Evolutionary conservation across 2,888 invertebrate species (phyloP), one percentile per base, ranked within the genome.

Genomic region (Hirtodrosophila confusa): DNA sequence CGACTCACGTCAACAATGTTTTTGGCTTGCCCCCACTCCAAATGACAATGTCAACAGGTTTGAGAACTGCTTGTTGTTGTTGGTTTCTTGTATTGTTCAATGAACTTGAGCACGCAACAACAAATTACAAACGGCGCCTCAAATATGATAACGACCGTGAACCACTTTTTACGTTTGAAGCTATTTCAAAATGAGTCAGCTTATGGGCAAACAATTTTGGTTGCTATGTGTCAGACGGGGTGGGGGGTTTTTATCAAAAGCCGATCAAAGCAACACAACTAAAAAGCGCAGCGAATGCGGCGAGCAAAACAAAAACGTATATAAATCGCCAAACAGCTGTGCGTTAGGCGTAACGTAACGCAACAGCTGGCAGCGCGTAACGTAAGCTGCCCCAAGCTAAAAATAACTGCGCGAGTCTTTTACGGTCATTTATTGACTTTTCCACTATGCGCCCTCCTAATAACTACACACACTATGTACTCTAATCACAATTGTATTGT

Each of bases 371-470:
- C 31, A 9, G 17, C 17, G 50, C 70, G 48, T 55, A 70, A 70
- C 70, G 70, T 64, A 70, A 64, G 58, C 65, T 86, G 77, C 80
- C 84, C 65, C 80, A 86, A 83, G 85, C 86, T 83, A 83, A 84
- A 86, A 86, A 86, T 83, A 83, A 86, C 75, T 86, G 86, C 86
- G 86, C 86, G 78, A 84, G 86, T 80, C 86, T 73, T 77, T 72
- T 84, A 65, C 61, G 58, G 77, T 60, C 68, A 72, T 57, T 71
- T 83, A 83, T 83, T 86, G 82, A 86, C 86, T 84, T 83, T 83
- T 82, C 70, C 70, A 69, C 50, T 23, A n/a, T 10, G 23, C 31
- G 31, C 7, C 24, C 12, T 23, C 8, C 4, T 4, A 29, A 7
- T 27, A 33, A 12, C 43, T 39, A 27, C 45, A 24, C 35, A n/a